Base-by-base conservation (phyloP, 1,140 invertebrate species). In the Philaenus spumarius region DNA sequence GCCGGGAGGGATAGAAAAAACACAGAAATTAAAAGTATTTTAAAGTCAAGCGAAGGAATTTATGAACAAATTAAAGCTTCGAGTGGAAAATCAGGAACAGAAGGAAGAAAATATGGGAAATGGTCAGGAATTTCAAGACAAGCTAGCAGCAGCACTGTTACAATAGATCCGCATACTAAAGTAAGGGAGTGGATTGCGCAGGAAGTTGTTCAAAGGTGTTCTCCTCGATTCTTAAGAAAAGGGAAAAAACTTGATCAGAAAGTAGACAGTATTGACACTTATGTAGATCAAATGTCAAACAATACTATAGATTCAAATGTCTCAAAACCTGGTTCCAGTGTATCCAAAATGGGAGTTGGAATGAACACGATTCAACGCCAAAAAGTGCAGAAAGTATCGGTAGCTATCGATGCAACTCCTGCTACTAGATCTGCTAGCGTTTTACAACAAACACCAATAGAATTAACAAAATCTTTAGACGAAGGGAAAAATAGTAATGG, bases 161-260 rank as follows among this genome's bases (percentile, higher is more conserved):
- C 66, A 0, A 82, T 92, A 59, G 88, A 90, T 67, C 85, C 89
- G 0, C 85, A 90, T 65, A 85, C 87, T 11, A 90, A 90, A 76
- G 89, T 92, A 2, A 79, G 82, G 55, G 86, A 90, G 55, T 92
- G 89, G 89, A 92, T 92, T 62, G 81, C 86, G 2, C 78, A 86
- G 1, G 63, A 63, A 22, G 60, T 86, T 45, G 79, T 84, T 60
- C 80, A 85, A 65, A 79, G 72, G 70, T 85, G 81, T 66, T 86
- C 84, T 15, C 86, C 85, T 2, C 77, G 75, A 57, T 81, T 82
- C 65, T 66, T 83, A 20, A 73, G 80, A 53, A 75, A 74, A 74
- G 70, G 1, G 67, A 72, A 14, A 71, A 74, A 39, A 35, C 20
- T 35, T 5, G 50, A 53, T 17, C 15, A 23, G 7, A 58, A 58